Percentiles rank a stretch among this genome's conserved stretches.
These are phyloP conservation scores for Clarias batrachus DNA, from an alignment of 2,113 vertebrate genomes.

Conservation along the genomic window DNA sequence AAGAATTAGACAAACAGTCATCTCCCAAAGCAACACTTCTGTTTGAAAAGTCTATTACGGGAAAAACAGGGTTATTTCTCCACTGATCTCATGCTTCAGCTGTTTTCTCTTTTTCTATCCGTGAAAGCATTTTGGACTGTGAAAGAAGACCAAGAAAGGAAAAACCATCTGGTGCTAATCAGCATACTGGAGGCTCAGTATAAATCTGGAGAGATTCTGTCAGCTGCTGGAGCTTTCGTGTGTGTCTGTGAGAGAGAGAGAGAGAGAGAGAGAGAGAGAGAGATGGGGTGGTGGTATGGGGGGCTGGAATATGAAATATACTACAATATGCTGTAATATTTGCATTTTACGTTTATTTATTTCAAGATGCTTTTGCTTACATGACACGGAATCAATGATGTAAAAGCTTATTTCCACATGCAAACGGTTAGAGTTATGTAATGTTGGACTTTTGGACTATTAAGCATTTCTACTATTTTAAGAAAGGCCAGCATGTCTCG, in stretches of 20 bases:
- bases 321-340: neutral
- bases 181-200: slow-evolving; percentile 59
- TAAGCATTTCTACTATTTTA: neutral
- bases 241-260: neutral
- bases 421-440: neutral
- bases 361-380: neutral
- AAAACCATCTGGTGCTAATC: slow-evolving; percentile 73
- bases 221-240: slow-evolving; percentile 49
- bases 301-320: too few species aligned
- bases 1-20: slow-evolving; percentile 2
- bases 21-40: slow-evolving; percentile 33
- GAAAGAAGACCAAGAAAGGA: slow-evolving; percentile 13
- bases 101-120: slow-evolving; percentile 33
- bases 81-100: slow-evolving; percentile 72
- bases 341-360: neutral
- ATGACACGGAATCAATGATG: neutral
- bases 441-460: neutral
- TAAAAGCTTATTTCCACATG: slow-evolving; percentile 3
- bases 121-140: slow-evolving; percentile 49
- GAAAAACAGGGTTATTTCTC: slow-evolving; percentile 56
- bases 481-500: neutral
- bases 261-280: too few species aligned
- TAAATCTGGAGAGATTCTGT: slow-evolving; percentile 65
- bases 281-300: neutral
- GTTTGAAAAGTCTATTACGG: slow-evolving; percentile 42